Evolutionary conservation across 2,888 invertebrate genomes (phyloP).

Genomic region (Parnassius orleans): DNA sequence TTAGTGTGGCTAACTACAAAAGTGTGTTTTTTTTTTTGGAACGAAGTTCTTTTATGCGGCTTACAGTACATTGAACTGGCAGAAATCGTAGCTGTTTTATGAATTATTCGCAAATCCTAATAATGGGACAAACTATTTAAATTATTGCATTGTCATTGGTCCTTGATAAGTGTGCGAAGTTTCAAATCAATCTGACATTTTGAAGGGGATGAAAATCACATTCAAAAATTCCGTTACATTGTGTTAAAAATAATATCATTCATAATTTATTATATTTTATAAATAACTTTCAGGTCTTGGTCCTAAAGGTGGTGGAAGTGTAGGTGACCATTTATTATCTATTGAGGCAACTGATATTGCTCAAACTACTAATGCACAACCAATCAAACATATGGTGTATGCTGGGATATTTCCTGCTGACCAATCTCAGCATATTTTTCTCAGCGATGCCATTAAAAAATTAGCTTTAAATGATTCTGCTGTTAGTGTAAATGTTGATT

Average conservation of each 20-base stretch:
- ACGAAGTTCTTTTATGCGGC: no score
- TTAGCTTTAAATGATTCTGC: slow-evolving; percentile 96
- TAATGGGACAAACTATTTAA: no score
- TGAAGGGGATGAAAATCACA: no score
- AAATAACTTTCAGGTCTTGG: slow-evolving; percentile 59
- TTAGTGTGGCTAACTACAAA: no score
- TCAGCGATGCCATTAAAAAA: slow-evolving; percentile 93
- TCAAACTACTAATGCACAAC: slow-evolving; percentile 41
- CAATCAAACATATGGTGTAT: slow-evolving; percentile 75
- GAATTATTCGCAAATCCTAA: no score
- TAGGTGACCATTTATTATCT: slow-evolving; percentile 66
- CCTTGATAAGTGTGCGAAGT: no score
- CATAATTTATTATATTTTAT: neutral
- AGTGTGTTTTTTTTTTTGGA: no score
- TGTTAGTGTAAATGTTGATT: slow-evolving; percentile 89
- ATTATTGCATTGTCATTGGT: no score
- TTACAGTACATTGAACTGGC: no score
- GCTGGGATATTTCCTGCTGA: slow-evolving; percentile 91
- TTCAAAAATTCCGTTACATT: no score
- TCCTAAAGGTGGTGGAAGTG: slow-evolving; percentile 67
- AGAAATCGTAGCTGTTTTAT: no score
- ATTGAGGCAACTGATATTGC: slow-evolving; percentile 48
- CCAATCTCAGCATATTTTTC: slow-evolving; percentile 88
- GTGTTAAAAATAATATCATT: neutral
- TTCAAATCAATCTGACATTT: no score